Evolutionary conservation across 2,888 invertebrate species (phyloP).

Genomic region (Stenoptilia bipunctidactyla): DNA sequence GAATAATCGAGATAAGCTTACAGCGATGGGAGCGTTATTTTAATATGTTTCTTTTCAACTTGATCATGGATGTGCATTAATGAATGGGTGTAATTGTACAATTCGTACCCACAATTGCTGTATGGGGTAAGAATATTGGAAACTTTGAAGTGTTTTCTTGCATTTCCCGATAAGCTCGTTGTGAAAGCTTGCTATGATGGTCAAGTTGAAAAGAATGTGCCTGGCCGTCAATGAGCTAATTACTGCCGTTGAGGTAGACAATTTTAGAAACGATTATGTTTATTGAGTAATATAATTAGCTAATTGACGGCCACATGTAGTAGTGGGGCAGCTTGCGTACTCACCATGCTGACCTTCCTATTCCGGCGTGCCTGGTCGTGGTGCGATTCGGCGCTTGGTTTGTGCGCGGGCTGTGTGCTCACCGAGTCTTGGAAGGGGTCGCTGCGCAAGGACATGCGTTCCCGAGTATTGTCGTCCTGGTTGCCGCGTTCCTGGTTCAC

Average conservation of each 20-base stretch:
- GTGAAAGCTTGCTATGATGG: conserved; percentile 4
- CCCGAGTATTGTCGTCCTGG: conserved; percentile 90
- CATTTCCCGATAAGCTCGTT: not conserved
- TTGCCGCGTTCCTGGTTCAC: conserved; percentile 90
- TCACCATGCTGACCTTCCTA: conserved; percentile 95
- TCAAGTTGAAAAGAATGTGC: conserved; percentile 52
- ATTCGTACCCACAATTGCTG: too few species aligned
- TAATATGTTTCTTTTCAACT: conserved; percentile 45
- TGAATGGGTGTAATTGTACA: conserved; percentile 19
- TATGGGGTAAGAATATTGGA: too few species aligned
- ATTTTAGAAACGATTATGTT: too few species aligned
- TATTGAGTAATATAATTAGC: conserved; percentile 22
- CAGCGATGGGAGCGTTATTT: conserved; percentile 22
- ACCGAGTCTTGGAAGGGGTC: conserved; percentile 89
- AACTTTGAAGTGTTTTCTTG: not conserved
- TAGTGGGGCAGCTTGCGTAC: conserved; percentile 56
- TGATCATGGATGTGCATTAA: conserved; percentile 27
- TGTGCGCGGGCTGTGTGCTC: conserved; percentile 81
- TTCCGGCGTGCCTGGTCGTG: conserved; percentile 63
- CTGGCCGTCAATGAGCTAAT: conserved; percentile 48
- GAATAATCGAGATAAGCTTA: conserved; percentile 22
- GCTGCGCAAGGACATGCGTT: conserved; percentile 92
- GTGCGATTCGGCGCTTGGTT: conserved; percentile 70
- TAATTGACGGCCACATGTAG: conserved; percentile 41
- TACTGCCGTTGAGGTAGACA: too few species aligned